Base-by-base conservation (phyloP, 2,888 invertebrate genomes). In the Cantharis flavilabris region DNA sequence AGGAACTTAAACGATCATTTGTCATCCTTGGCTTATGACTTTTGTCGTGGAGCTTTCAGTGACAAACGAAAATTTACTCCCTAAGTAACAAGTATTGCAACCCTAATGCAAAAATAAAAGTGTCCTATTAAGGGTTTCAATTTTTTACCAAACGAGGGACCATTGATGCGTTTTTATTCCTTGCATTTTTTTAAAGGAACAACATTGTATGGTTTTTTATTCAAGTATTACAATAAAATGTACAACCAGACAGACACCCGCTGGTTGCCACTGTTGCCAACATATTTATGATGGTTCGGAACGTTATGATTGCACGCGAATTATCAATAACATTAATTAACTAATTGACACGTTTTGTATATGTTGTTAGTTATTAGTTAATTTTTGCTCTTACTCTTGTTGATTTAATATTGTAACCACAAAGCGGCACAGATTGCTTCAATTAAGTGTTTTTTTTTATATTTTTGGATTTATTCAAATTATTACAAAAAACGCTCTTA, bases 291-390 rank as follows among this genome's bases (percentile, higher is more conserved):
- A 80, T 73, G 73, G 78, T 79, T 81, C 82, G 81, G 82, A 81
- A 81, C 82, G 71, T 64, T 73, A 79, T 78, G 76, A 78, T 77
- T 83, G 84, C 88, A 88, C 88, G 88, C 88, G 84, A 88, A 87
- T 87, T 85, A 86, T 86, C 88, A 87, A 88, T 88, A 88, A 88
- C 88, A 88, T 87, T 88, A 88, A 88, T 88, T 88, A 88, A 87
- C 86, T 88, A 87, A 88, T 88, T 87, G 87, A 84, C 83, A 82
- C 80, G 86, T 87, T 87, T 49, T 49, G 49, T 86, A 84, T 86
- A 87, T 87, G 13, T 67, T 67, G 65, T 67, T 67, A 67, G 65
- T 67, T 67, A 49, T 49, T 49, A 49, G 49, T n/a, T 49, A 49
- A 49, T 49, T 49, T 49, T 49, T n/a, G n/a, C 49, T n/a, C 49